Percentiles rank a stretch among this genome's conserved stretches.
phyloP scores from a whole-genome alignment of 1,140 invertebrate species.

The Drosophila ambigua region DNA sequence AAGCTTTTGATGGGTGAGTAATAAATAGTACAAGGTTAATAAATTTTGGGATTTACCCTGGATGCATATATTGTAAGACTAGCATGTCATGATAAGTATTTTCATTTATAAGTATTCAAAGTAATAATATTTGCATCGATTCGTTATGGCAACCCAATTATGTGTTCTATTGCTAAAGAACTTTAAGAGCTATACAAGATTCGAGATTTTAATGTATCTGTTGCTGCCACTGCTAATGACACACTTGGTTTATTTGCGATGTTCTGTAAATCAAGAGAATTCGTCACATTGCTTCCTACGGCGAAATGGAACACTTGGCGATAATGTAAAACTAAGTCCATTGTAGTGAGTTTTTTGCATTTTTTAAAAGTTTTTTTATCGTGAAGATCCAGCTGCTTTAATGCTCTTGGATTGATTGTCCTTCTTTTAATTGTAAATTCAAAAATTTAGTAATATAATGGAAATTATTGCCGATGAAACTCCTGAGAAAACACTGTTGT shows the following conservation, averaged over 20 bases:
- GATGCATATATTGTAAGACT: too few species aligned
- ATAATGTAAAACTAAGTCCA: background rate
- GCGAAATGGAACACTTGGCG: background rate
- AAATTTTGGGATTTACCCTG: too few species aligned
- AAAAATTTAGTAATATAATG: background rate
- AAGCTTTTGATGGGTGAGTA: background rate
- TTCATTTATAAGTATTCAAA: too few species aligned
- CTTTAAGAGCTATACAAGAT: constrained; percentile 14
- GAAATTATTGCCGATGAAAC: background rate
- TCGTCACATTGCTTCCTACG: background rate
- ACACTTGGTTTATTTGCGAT: constrained; percentile 17
- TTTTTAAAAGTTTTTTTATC: too few species aligned
- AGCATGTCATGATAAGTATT: too few species aligned
- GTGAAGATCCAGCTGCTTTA: too few species aligned
- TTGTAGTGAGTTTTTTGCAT: constrained; percentile 15
- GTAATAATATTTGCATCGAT: too few species aligned
- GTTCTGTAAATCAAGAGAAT: background rate
- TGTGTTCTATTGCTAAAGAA: constrained; percentile 7
- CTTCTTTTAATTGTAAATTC: background rate
- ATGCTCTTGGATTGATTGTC: too few species aligned
- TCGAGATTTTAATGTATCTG: constrained; percentile 18
- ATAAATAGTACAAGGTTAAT: too few species aligned
- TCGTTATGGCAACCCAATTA: too few species aligned
- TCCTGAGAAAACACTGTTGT: constrained; percentile 2
- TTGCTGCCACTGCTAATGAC: constrained; percentile 19